phyloP scores from a whole-genome alignment of 2,888 invertebrate species.

The Meandrusa payeni region DNA sequence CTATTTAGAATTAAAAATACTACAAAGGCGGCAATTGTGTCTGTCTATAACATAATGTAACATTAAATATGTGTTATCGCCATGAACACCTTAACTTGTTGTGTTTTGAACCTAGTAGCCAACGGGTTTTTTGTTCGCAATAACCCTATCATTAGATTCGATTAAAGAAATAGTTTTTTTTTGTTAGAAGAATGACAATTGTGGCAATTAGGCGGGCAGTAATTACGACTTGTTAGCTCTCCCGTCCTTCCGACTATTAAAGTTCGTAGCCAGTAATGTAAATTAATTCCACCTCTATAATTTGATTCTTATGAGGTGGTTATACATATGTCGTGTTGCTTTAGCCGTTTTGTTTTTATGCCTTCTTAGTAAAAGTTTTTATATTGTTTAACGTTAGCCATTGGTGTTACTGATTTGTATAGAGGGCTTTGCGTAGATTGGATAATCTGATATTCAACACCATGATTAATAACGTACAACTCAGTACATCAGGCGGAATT shows the following conservation, averaged over 20 bases:
- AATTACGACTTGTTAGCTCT: constrained; percentile 66
- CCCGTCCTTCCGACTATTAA: constrained; percentile 46
- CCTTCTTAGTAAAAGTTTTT: constrained; percentile 22
- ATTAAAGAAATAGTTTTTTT: constrained; percentile 55
- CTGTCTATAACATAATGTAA: no score
- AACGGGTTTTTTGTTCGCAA: constrained; percentile 18
- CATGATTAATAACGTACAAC: no score
- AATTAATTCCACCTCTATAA: constrained; percentile 56
- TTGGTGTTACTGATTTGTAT: no score
- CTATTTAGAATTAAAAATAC: no score
- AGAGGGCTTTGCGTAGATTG: no score
- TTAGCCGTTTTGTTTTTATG: constrained; percentile 35
- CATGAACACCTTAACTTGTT: constrained; percentile 7
- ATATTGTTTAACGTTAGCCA: no score
- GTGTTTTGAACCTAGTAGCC: constrained; percentile 12
- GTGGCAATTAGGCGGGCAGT: constrained; percentile 58
- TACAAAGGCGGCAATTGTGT: not conserved
- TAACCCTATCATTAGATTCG: constrained; percentile 64
- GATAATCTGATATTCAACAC: no score
- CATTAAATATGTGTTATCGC: constrained; percentile 4
- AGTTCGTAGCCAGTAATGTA: constrained; percentile 47
- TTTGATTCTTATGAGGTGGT: constrained; percentile 44
- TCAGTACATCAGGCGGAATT: no score
- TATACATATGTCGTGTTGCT: constrained; percentile 18
- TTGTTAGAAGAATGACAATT: constrained; percentile 62